Percentiles rank a stretch among this genome's conserved stretches.
Evolutionary conservation across 1,140 invertebrate species (phyloP).

Genomic region (Conopomorpha cramerella): DNA sequence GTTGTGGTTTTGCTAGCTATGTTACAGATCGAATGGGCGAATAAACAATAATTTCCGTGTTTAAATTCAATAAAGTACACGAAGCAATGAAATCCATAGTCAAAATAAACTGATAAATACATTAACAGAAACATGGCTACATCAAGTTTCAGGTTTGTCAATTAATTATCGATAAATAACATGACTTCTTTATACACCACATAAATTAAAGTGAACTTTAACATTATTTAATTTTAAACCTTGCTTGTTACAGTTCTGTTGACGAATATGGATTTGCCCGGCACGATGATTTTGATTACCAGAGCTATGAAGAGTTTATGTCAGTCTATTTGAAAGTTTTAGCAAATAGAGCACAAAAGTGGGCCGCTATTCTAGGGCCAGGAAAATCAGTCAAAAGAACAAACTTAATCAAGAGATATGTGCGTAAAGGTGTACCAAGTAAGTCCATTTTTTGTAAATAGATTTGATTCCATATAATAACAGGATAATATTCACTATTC

Average conservation of each 20-base stretch:
- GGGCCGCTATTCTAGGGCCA: constrained; percentile 73
- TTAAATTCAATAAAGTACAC: neutral
- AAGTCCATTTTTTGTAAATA: constrained; percentile 19
- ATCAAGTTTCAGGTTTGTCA: neutral
- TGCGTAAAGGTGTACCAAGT: constrained; percentile 89
- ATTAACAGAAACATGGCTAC: neutral
- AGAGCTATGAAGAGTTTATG: constrained; percentile 86
- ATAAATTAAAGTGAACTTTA: too few relatives aligned
- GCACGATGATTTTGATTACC: constrained; percentile 82
- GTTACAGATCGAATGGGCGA: too few relatives aligned
- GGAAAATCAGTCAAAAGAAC: constrained; percentile 68
- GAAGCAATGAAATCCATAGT: too few relatives aligned
- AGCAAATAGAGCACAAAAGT: constrained; percentile 79
- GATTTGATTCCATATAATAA: neutral
- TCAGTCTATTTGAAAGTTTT: constrained; percentile 82
- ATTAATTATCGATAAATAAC: too few relatives aligned
- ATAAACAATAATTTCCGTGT: neutral
- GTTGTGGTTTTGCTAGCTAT: too few relatives aligned
- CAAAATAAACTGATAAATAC: neutral
- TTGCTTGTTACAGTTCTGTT: constrained; percentile 52
- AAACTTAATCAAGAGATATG: constrained; percentile 79
- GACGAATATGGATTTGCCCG: constrained; percentile 94
- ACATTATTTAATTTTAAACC: too few relatives aligned
- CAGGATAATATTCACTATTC: constrained; percentile 1
- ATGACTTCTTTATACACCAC: too few relatives aligned